These are phyloP conservation scores for Notodonta dromedarius DNA, from an alignment of 2,888 invertebrate species.

Conservation along the genomic window DNA sequence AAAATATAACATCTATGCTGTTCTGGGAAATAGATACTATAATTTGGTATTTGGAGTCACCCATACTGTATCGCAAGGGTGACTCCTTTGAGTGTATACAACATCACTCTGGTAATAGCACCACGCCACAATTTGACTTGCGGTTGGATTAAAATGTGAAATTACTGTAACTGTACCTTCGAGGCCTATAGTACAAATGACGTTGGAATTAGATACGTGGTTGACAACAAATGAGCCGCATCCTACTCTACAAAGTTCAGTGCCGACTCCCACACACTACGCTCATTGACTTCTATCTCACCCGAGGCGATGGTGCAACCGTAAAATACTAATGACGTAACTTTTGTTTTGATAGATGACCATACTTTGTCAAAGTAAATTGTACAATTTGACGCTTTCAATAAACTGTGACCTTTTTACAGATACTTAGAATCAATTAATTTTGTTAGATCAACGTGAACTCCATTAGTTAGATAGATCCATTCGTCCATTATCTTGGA, in stretches of 20 bases:
- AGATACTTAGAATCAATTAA: conserved; percentile 4
- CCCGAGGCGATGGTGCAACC: conserved; percentile 60
- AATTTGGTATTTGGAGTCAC: not conserved
- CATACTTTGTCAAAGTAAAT: conserved; percentile 38
- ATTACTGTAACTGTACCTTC: not conserved
- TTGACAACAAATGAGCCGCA: conserved; percentile 72
- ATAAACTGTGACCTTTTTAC: conserved; percentile 20
- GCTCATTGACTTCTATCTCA: conserved; percentile 67
- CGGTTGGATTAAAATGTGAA: not conserved
- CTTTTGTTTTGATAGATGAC: conserved; percentile 63
- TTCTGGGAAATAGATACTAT: not conserved
- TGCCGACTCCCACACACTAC: conserved; percentile 65
- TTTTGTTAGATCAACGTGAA: conserved; percentile 4
- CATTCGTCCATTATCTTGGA: conserved; percentile 41
- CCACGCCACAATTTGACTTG: not conserved
- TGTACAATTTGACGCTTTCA: conserved; percentile 37
- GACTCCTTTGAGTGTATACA: not conserved
- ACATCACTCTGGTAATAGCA: not conserved
- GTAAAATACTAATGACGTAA: conserved; percentile 49
- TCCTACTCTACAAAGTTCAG: conserved; percentile 77
- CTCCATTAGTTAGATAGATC: conserved; percentile 6
- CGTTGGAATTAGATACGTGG: conserved; percentile 36
- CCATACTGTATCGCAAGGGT: not conserved
- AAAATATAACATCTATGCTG: too few species aligned
- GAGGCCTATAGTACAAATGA: conserved; percentile 11